Base-by-base conservation (phyloP, 2,113 vertebrate species). In the Proteles cristata region DNA sequence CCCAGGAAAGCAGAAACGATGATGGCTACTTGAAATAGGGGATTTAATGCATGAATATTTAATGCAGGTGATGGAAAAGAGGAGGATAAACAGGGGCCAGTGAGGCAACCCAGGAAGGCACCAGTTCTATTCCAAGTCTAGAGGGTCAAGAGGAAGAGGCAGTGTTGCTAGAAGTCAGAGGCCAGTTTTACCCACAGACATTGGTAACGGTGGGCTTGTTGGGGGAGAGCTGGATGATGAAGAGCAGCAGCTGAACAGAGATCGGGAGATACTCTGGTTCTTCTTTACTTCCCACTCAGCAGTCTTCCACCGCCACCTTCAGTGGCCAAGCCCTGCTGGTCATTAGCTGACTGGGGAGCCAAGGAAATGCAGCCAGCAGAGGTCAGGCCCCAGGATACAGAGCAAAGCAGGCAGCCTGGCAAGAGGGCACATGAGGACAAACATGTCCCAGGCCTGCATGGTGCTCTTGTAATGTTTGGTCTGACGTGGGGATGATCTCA, bases 1-100 rank as follows among this genome's bases (percentile, higher is more conserved):
- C 45, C 25, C 25, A 85, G 79, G 73, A 87, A 97, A 43, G 63
- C 43, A 86, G n/a, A 95, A 74, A 55, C 23, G n/a, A 90, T 76
- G 21, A 43, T 31, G 11, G 55, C 31, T 63, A 19, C 35, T 77
- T 81, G 55, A 89, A 74, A 91, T 63, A 43, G 33, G 0, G 35
- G 48, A 17, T 23, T 61, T 21, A 48, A 89, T 61, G 31, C 19
- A 92, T 23, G 12, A 5, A 11, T 61, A 48, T 31, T 69, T 69
- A 58, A 48, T 15, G 11, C 21, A 71, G 50, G n/a, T 26, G 19
- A 33, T 48, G 23, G 74, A 33, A 76, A 73, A 90, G 39, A 69
- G 5, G 16, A 92, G 79, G 15, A 16, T 26, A 73, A n/a, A 55
- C 7, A 53, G 33, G 31, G 31, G 45, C 19, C 25, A 66, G 16